Base-by-base conservation (phyloP, 2,888 invertebrate species). In the Agrypnus murinus region DNA sequence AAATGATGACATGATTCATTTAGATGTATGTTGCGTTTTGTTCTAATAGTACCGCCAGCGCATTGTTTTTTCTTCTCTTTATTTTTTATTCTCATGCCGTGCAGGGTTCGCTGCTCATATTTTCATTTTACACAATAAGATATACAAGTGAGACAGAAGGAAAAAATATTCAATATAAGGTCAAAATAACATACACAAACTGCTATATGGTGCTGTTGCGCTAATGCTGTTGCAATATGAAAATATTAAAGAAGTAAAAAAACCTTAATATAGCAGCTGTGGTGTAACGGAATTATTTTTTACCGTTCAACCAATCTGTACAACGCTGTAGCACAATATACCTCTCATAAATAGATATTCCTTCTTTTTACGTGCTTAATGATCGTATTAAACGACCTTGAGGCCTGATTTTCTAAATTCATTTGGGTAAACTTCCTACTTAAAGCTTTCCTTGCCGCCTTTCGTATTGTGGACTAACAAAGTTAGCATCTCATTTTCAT, bases 1-100 rank as follows among this genome's bases (percentile, higher is more conserved):
- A 82, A 84, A 84, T 81, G 81, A 80, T 78, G 83, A 83, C 83
- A 84, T 81, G 84, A 84, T 83, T 84, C 83, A 83, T 83, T 83
- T 78, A 77, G 77, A 78, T 78, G 77, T 67, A 72, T 73, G 69
- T 72, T 60, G 65, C 65, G 62, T 62, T 55, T 62, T 68, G 53
- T 62, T 60, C 62, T 46, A 25, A 25, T 25, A 25, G 25, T 25
- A 40, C 19, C 53, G 59, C 63, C 59, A 34, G 53, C 31, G 50
- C 17, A 55, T 55, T 65, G 48, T 59, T 58, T 65, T 57, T 59
- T 17, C 36, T 55, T 55, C 25, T 36, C 17, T 43, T 55, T 65
- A 38, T 59, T 58, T 65, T 57, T 59, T 17, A 36, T 55, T 55
- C 58, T 66, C 66, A 38, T 66, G 50, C 36, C 9, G n/a, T n/a